These are phyloP conservation scores for Antedon mediterranea DNA, from an alignment of 53 echinoderm and acorn worm species.

Conservation along the genomic window DNA sequence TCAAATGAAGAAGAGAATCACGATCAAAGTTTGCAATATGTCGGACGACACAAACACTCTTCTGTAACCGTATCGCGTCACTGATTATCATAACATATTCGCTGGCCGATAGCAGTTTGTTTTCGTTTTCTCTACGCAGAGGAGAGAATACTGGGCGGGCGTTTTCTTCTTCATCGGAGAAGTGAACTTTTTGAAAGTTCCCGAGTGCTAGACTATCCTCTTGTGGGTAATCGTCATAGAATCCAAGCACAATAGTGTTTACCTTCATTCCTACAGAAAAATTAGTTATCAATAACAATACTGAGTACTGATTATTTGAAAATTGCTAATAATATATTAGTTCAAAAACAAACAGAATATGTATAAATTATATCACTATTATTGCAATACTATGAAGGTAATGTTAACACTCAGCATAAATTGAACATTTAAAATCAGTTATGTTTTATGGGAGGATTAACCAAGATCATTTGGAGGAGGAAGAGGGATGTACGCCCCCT, in stretches of 20 bases:
- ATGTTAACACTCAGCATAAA: too few relatives aligned
- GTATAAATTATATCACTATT: too few relatives aligned
- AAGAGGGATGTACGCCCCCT: too few relatives aligned
- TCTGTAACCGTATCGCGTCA: slow-evolving; percentile 51
- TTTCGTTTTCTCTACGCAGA: slow-evolving; percentile 22
- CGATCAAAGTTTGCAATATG: slow-evolving; percentile 53
- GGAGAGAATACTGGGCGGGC: slow-evolving; percentile 16
- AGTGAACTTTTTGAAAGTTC: background rate
- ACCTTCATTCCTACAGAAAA: slow-evolving; percentile 71
- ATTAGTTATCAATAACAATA: too few relatives aligned
- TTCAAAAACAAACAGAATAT: too few relatives aligned
- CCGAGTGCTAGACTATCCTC: slow-evolving; percentile 37
- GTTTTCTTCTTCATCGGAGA: slow-evolving; percentile 28
- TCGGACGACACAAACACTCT: slow-evolving; percentile 72
- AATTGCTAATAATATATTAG: too few relatives aligned
- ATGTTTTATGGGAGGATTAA: too few relatives aligned
- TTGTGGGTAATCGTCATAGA: slow-evolving; percentile 54
- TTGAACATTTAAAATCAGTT: too few relatives aligned
- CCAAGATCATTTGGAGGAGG: too few relatives aligned
- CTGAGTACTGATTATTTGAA: too few relatives aligned
- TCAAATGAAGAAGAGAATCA: slow-evolving; percentile 16
- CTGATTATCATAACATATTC: slow-evolving; percentile 67
- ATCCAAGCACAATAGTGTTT: slow-evolving; percentile 74
- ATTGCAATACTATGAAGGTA: too few relatives aligned
- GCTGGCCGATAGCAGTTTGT: slow-evolving; percentile 32